phyloP scores from a whole-genome alignment of 1,140 invertebrate genomes.

The Lasaia peninsularis region DNA sequence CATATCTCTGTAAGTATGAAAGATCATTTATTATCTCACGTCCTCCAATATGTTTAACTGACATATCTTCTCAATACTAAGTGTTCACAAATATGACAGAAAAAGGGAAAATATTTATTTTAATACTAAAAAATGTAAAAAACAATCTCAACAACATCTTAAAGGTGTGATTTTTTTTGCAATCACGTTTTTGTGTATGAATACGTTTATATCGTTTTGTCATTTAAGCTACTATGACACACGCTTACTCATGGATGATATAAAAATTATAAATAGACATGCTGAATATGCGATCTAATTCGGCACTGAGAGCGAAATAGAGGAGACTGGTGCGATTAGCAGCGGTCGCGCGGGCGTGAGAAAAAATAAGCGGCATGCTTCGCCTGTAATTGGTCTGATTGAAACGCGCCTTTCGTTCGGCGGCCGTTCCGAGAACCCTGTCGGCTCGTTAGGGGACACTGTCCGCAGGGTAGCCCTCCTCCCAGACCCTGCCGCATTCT shows the following conservation, averaged over 20 bases:
- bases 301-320: constrained; percentile 19
- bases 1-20: no score
- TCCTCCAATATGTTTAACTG: no score
- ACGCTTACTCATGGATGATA: not conserved
- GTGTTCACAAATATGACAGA: no score
- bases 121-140: no score
- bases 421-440: constrained; percentile 57
- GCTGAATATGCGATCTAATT: constrained; percentile 31
- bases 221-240: not conserved
- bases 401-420: constrained; percentile 65
- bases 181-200: not conserved
- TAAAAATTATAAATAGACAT: constrained; percentile 34
- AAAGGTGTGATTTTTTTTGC: no score
- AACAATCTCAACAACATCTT: no score
- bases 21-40: no score
- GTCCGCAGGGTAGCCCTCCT: constrained; percentile 45
- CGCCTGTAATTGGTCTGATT: constrained; percentile 73
- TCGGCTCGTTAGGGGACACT: constrained; percentile 65
- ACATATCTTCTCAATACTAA: no score
- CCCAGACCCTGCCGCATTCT: constrained; percentile 52
- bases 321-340: constrained; percentile 15
- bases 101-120: no score
- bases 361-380: constrained; percentile 64
- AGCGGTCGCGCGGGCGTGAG: constrained; percentile 48
- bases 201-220: not conserved